phyloP scores from a whole-genome alignment of 2,113 vertebrate species.

The Edolisoma coerulescens region DNA sequence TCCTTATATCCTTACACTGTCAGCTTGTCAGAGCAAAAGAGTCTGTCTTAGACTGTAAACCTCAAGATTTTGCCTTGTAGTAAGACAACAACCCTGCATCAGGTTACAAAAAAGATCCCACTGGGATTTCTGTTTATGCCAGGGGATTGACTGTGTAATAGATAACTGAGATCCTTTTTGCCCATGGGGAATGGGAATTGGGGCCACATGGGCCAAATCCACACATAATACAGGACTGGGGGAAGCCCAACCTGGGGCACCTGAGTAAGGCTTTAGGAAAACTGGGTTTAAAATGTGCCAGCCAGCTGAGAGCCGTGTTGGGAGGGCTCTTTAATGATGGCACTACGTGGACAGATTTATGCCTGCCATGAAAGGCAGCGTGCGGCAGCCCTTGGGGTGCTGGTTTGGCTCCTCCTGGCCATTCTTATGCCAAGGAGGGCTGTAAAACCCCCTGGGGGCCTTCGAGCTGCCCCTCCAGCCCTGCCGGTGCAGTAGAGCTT shows the following conservation, averaged over 20 bases:
- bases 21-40: background rate
- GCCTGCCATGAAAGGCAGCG: slow-evolving; percentile 22
- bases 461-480: slow-evolving; percentile 48
- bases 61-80: rapidly evolving
- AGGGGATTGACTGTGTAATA: background rate
- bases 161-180: background rate
- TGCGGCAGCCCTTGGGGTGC: slow-evolving; percentile 32
- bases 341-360: slow-evolving; percentile 40
- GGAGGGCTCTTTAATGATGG: slow-evolving; percentile 6
- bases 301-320: background rate
- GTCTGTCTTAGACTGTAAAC: background rate
- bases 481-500: slow-evolving; percentile 51
- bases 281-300: background rate
- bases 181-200: rapidly evolving
- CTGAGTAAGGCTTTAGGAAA: background rate
- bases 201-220: background rate
- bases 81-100: background rate
- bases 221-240: background rate
- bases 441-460: slow-evolving; percentile 66
- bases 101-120: background rate
- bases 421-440: slow-evolving; percentile 72
- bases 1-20: background rate
- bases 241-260: background rate
- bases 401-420: slow-evolving; percentile 51
- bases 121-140: background rate